Evolutionary conservation across 2,888 invertebrate genomes (phyloP), one percentile per base, ranked within the genome.

Genomic region (Aelia acuminata): DNA sequence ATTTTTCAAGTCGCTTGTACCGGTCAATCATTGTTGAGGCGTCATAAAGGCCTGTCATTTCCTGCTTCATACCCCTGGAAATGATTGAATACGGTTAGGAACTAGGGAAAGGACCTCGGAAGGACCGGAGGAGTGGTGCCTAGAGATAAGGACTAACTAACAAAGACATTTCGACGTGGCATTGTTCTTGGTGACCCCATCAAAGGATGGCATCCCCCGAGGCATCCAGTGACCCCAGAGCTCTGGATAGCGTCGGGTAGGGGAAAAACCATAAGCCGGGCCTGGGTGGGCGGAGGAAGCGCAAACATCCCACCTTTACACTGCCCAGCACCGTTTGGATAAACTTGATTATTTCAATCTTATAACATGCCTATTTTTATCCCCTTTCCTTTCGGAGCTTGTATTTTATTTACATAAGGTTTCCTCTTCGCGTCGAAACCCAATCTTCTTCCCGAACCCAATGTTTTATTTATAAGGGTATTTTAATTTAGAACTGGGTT

Each of bases 331-430:
- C 43, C 43, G 3, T 22, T 22, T 43, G 80, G 43, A 35, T 80
- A 80, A 80, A 80, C 80, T n/a, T n/a, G 80, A 47, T 80, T 80
- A 80, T 80, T 80, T 47, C 80, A 80, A 80, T 80, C 80, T 80
- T 47, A 35, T 18, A 31, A 22, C 80, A 22, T 26, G 20, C 22
- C 80, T 80, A 70, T 80, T 43, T 47, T 80, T 80, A 35, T 43
- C 43, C n/a, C 80, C n/a, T 80, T 10, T 39, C 43, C 80, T 80
- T 43, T 80, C 11, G 22, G n/a, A 70, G 18, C 63, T 57, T 57
- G 26, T 26, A 35, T 70, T 70, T 70, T 70, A 35, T 70, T 70
- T 70, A 70, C 35, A 18, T 70, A 70, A 35, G 18, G 8, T 31
- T 70, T 70, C 63, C 35, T 35, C 63, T 70, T 3, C 1, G 31